These are phyloP conservation scores for Panagrolaimus sp. DNA, from an alignment of 1,140 invertebrate species.

Conservation along the genomic window DNA sequence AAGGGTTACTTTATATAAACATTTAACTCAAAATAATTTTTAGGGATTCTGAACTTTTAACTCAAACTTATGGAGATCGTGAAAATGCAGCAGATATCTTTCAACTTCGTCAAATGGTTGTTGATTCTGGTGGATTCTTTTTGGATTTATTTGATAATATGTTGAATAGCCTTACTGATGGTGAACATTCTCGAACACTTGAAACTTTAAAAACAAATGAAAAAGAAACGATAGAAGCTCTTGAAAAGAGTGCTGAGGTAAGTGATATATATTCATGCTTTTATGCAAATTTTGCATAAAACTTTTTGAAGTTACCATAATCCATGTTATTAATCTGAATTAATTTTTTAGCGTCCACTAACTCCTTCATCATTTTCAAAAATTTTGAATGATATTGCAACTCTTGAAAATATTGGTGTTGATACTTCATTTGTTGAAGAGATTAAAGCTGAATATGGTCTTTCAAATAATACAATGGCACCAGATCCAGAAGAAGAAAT, in stretches of 20 bases:
- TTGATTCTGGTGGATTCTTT: slow-evolving; percentile 22
- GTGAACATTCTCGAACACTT: slow-evolving; percentile 67
- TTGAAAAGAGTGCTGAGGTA: not conserved
- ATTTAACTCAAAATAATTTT: too few species aligned
- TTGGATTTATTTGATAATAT: slow-evolving; percentile 68
- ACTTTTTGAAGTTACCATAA: too few species aligned
- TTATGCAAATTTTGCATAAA: too few species aligned
- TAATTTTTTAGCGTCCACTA: not conserved
- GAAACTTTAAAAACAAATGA: slow-evolving; percentile 64
- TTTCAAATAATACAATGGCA: not conserved
- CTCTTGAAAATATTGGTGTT: slow-evolving; percentile 72
- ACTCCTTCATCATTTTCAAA: slow-evolving; percentile 56
- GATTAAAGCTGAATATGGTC: slow-evolving; percentile 57
- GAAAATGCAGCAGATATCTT: slow-evolving; percentile 78
- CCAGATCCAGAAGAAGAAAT: slow-evolving; percentile 12
- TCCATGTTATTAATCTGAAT: slow-evolving; percentile 14
- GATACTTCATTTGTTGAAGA: slow-evolving; percentile 75
- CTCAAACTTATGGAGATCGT: slow-evolving; percentile 82
- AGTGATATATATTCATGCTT: slow-evolving; percentile 11
- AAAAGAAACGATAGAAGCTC: slow-evolving; percentile 7
- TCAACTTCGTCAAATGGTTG: slow-evolving; percentile 40
- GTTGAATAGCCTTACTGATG: slow-evolving; percentile 73
- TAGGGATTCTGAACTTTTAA: slow-evolving; percentile 77
- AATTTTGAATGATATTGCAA: slow-evolving; percentile 65
- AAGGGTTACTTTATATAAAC: too few species aligned